Evolutionary conservation across 2,888 invertebrate species (phyloP).

Genomic region (Leptogaster cylindrica): DNA sequence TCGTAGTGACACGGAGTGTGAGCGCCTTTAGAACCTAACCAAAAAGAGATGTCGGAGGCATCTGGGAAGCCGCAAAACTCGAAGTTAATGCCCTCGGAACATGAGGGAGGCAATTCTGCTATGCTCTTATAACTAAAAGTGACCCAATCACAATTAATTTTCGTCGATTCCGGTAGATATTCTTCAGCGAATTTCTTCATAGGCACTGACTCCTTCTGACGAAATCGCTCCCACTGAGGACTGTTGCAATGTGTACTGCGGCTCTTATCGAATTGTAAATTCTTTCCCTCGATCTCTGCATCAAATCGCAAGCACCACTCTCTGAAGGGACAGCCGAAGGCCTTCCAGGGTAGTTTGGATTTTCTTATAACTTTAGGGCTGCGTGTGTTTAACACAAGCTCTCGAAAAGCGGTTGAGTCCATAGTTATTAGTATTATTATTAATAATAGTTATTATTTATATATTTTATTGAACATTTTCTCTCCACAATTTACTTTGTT

Average conservation of each 20-base stretch:
- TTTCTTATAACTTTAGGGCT: conserved; percentile 56
- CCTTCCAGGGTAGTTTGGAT: conserved; percentile 54
- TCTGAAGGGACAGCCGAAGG: conserved; percentile 52
- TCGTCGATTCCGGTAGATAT: conserved; percentile 59
- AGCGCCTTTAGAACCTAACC: conserved; percentile 86
- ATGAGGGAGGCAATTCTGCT: conserved; percentile 52
- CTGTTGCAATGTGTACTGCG: conserved; percentile 55
- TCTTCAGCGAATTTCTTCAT: conserved; percentile 51
- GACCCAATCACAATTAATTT: too few species aligned
- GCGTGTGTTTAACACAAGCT: conserved; percentile 57
- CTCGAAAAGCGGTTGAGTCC: conserved; percentile 35
- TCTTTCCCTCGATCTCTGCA: background rate
- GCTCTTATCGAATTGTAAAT: conserved; percentile 53
- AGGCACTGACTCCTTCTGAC: conserved; percentile 65
- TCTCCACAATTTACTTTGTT: too few species aligned
- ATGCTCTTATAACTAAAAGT: conserved; percentile 56
- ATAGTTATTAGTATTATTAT: too few species aligned
- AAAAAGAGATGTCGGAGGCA: conserved; percentile 76
- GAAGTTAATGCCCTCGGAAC: conserved; percentile 67
- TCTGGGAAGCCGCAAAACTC: conserved; percentile 74
- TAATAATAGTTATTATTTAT: too few species aligned
- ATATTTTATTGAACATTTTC: too few species aligned
- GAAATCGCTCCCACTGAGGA: conserved; percentile 83
- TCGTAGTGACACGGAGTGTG: conserved; percentile 95
- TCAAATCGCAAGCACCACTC: conserved; percentile 54